These are phyloP conservation scores for Kryptolebias ocellatus DNA, from an alignment of 2,797 vertebrate species.

Conservation along the genomic window DNA sequence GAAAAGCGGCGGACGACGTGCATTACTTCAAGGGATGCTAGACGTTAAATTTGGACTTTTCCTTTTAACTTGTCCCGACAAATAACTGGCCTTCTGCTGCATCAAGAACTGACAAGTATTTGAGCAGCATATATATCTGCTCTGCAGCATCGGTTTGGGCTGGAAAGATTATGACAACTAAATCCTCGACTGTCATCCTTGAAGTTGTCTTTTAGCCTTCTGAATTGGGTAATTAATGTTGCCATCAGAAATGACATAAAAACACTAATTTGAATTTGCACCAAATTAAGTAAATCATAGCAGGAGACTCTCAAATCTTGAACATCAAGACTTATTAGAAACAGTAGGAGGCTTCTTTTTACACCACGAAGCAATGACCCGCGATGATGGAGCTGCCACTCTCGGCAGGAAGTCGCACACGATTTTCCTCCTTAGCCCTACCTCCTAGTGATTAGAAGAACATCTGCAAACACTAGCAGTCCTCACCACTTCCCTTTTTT, in stretches of 20 bases:
- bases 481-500: conserved; percentile 54
- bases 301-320: conserved; percentile 46
- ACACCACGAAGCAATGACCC: conserved; percentile 57
- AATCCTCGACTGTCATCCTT: conserved; percentile 32
- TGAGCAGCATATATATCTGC: conserved; percentile 26
- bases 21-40: no score
- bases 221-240: conserved; percentile 46
- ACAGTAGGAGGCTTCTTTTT: conserved; percentile 51
- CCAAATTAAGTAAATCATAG: conserved; percentile 42
- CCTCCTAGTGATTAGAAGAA: conserved; percentile 61
- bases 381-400: conserved; percentile 37
- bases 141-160: conserved; percentile 30
- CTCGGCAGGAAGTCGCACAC: conserved; percentile 44
- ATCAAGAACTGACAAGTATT: conserved; percentile 25
- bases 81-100: conserved; percentile 23
- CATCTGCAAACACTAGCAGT: conserved; percentile 65
- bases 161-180: conserved; percentile 35
- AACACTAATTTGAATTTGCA: conserved; percentile 37
- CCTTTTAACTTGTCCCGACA: not conserved
- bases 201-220: conserved; percentile 31
- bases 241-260: conserved; percentile 30
- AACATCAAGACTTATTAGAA: conserved; percentile 22
- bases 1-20: no score
- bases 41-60: not conserved
- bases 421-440: conserved; percentile 41